Percentiles rank a stretch among this genome's conserved stretches.
Conservation (phyloP, 2,113 vertebrate genomes). For the Aplodontia rufa region DNA sequence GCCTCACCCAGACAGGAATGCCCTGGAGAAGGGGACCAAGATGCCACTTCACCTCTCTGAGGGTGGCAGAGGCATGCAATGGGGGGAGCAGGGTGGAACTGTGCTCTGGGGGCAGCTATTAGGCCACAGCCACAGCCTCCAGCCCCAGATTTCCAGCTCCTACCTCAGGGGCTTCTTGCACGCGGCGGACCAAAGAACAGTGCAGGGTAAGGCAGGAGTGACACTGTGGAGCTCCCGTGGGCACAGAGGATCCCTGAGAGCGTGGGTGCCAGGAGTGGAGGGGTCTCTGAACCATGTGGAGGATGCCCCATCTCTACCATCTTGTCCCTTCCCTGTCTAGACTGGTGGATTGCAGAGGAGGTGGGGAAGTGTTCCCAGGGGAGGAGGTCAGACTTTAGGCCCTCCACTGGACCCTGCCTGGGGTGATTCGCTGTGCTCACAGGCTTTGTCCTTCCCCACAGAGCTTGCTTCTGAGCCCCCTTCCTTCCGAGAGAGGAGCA, state of each 20-base stretch:
- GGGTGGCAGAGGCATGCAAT: no score
- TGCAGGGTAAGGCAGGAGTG: not conserved
- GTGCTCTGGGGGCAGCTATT: not conserved
- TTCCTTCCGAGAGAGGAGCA: not conserved
- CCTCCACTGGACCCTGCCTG: not conserved
- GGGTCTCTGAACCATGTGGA: not conserved
- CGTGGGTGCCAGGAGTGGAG: no score
- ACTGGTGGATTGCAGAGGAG: conserved; percentile 86
- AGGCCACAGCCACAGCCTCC: not conserved
- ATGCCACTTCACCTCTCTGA: no score
- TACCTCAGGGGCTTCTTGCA: not conserved
- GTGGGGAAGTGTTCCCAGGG: not conserved
- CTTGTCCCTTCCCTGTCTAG: conserved; percentile 69
- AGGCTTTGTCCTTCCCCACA: not conserved
- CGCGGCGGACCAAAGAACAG: no score
- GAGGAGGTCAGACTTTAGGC: not conserved
- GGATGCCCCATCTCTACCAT: not conserved
- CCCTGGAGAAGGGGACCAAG: no score
- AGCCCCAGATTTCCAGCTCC: not conserved
- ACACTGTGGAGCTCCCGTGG: not conserved
- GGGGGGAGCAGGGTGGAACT: no score
- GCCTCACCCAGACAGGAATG: not conserved
- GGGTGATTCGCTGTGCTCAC: accelerated
- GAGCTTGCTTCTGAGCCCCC: not conserved
- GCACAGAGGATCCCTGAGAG: no score